phyloP scores from a whole-genome alignment of 2,888 invertebrate genomes.

The Cremastinae sp. region DNA sequence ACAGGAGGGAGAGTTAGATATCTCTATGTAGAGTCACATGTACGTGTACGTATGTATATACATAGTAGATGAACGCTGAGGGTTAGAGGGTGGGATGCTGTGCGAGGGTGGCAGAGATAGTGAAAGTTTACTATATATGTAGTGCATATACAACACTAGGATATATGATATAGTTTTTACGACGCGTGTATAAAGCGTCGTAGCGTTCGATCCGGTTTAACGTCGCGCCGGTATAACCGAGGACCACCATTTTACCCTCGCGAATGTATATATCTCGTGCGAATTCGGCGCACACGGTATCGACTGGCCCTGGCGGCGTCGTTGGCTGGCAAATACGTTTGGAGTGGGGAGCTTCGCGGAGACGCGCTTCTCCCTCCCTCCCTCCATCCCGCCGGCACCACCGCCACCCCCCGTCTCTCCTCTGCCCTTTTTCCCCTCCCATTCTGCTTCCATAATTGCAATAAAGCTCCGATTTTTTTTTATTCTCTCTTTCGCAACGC shows the following conservation, averaged over 20 bases:
- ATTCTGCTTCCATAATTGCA: slow-evolving; percentile 46
- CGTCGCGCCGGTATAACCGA: slow-evolving; percentile 59
- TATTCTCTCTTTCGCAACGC: slow-evolving; percentile 29
- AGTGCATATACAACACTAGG: slow-evolving; percentile 45
- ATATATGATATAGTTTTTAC: slow-evolving; percentile 40
- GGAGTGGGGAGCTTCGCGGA: slow-evolving; percentile 65
- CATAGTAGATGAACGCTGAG: slow-evolving; percentile 14
- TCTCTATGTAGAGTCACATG: slow-evolving; percentile 2
- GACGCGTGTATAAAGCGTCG: slow-evolving; percentile 51
- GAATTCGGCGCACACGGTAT: slow-evolving; percentile 74
- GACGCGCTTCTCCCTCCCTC: slow-evolving; percentile 56
- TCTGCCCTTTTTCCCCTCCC: slow-evolving; percentile 55
- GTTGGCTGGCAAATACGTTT: slow-evolving; percentile 47
- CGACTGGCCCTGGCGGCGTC: slow-evolving; percentile 70
- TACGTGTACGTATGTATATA: background rate
- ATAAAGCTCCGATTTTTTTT: slow-evolving; percentile 41
- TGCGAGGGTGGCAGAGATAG: slow-evolving; percentile 53
- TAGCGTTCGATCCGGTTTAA: slow-evolving; percentile 50
- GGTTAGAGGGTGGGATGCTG: slow-evolving; percentile 51
- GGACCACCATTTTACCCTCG: slow-evolving; percentile 75
- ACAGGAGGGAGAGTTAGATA: slow-evolving; percentile 21
- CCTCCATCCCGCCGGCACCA: slow-evolving; percentile 16
- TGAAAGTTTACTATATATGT: slow-evolving; percentile 48
- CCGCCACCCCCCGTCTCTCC: slow-evolving; percentile 51
- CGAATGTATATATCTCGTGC: slow-evolving; percentile 72